These are phyloP conservation scores for Ridgeia piscesae DNA, from an alignment of 1,140 invertebrate species.

Conservation along the genomic window DNA sequence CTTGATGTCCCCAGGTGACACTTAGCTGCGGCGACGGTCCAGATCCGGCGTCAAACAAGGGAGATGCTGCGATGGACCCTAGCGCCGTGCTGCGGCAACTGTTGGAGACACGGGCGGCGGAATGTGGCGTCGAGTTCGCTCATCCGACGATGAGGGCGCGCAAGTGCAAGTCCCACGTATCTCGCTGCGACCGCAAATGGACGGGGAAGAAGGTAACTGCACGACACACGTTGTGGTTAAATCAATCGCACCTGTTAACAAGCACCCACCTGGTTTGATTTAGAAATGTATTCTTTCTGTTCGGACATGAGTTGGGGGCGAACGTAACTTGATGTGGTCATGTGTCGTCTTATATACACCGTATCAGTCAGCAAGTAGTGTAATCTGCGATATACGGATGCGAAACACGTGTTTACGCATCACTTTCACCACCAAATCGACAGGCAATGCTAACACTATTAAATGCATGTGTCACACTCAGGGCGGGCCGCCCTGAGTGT, in stretches of 20 bases:
- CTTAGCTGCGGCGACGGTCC: background rate
- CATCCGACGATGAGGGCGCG: background rate
- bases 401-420: no score
- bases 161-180: constrained; percentile 21
- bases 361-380: no score
- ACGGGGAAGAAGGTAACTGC: background rate
- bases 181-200: constrained; percentile 8
- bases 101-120: background rate
- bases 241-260: background rate
- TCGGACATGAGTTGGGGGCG: no score
- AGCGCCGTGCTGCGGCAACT: background rate
- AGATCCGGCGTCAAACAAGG: background rate
- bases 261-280: no score
- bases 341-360: no score
- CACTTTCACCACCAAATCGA: no score
- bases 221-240: background rate
- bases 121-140: constrained; percentile 8
- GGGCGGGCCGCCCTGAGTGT: no score
- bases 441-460: no score
- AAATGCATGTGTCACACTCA: no score
- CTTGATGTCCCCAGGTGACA: background rate
- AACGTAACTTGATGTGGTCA: no score
- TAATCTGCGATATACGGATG: no score
- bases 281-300: no score
- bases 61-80: background rate